These are phyloP conservation scores for Lerista edwardsae DNA, from an alignment of 2,797 vertebrate genomes.

Conservation along the genomic window DNA sequence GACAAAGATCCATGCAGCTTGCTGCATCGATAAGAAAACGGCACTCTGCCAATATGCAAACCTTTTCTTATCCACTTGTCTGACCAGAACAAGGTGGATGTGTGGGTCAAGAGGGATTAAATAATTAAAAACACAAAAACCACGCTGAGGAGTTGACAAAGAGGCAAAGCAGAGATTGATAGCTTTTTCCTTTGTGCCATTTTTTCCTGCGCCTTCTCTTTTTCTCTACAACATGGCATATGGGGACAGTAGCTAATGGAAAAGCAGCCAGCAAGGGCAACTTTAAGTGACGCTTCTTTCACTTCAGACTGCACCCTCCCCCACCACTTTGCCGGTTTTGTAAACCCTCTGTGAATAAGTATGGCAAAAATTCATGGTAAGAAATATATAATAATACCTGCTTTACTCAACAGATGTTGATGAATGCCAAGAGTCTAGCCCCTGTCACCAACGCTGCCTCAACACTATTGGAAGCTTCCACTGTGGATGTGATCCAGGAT, in stretches of 20 bases:
- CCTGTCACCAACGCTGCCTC: slow-evolving; percentile 92
- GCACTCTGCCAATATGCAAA: too few species aligned
- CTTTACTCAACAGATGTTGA: slow-evolving; percentile 86
- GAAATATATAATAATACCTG: slow-evolving; percentile 33
- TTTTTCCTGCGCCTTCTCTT: too few species aligned
- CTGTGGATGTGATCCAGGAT: slow-evolving; percentile 94
- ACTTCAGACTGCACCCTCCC: neutral
- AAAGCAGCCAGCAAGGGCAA: neutral
- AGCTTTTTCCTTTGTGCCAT: too few species aligned
- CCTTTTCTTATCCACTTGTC: too few species aligned
- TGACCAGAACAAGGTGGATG: neutral
- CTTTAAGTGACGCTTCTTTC: neutral
- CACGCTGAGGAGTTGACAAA: neutral
- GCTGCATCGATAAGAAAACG: too few species aligned
- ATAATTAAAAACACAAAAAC: neutral
- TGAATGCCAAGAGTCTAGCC: slow-evolving; percentile 91
- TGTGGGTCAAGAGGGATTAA: neutral
- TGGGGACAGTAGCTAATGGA: neutral
- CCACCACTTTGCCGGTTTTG: neutral
- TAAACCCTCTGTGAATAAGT: neutral
- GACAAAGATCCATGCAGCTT: too few species aligned
- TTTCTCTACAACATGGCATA: too few species aligned
- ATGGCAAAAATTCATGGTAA: neutral
- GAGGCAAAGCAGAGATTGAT: neutral
- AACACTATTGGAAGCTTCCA: slow-evolving; percentile 95